Evolutionary conservation across 2,888 invertebrate species (phyloP), one percentile per base, ranked within the genome.

Genomic region (Diplazon laetatorius): DNA sequence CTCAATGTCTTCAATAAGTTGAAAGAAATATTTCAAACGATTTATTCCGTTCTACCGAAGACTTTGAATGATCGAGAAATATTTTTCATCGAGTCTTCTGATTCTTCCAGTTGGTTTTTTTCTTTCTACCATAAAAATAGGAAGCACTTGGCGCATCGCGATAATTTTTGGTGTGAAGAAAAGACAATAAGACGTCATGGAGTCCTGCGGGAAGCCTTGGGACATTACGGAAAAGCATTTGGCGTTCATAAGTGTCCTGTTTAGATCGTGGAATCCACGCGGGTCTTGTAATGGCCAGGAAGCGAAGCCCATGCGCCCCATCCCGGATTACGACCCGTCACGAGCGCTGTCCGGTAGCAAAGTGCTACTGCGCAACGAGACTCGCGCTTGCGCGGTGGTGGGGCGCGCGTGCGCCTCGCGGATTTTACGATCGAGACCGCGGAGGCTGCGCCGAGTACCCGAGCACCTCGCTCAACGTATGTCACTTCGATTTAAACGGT

Each of bases 241-340:
- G 39, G n/a, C 25, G 65, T 42, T 22, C 52, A 9, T 62, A 6
- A 39, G 25, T 46, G 46, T 46, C 44, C 18, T 14, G 68, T n/a
- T n/a, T n/a, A 22, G 80, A 85, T 80, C 76, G 72, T 76, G 83
- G 85, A 85, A 82, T 81, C 81, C 80, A 76, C 20, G 78, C 66
- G 80, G 6, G 30, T 2, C 2, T 80, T 84, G 86, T 85, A 86
- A 85, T 85, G 83, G 80, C 82, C 84, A 84, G 84, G 86, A 83
- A 85, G 82, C 81, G 80, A 82, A 73, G 57, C 10, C 25, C 37
- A 20, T 52, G 52, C 65, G 57, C 46, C 50, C 42, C 73, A 20
- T n/a, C n/a, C n/a, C 60, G 60, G 74, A 83, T 85, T 86, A 85
- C 86, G 83, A 84, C 71, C 80, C 76, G 76, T 82, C 76, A 78